These are phyloP conservation scores for Philaethria dido DNA, from an alignment of 2,888 invertebrate genomes.

Conservation along the genomic window DNA sequence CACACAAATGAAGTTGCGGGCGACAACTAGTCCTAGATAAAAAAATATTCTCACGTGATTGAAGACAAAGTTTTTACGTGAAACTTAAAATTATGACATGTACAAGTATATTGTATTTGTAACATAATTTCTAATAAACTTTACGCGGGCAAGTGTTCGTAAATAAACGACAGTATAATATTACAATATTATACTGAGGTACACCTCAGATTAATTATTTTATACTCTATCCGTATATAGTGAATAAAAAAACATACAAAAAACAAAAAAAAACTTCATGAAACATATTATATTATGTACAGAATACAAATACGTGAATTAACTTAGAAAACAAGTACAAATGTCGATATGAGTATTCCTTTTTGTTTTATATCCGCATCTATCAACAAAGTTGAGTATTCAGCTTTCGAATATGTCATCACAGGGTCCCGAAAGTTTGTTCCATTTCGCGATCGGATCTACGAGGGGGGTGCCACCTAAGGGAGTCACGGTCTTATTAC, in stretches of 20 bases:
- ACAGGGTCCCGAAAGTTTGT: conserved; percentile 28
- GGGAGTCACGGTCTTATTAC: conserved; percentile 41
- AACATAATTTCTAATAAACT: too few species aligned
- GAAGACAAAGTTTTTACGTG: too few species aligned
- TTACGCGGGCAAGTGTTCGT: too few species aligned
- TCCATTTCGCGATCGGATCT: conserved; percentile 29
- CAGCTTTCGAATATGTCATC: conserved; percentile 28
- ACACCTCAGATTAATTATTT: too few species aligned
- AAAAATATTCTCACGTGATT: too few species aligned
- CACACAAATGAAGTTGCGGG: too few species aligned
- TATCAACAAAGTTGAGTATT: conserved; percentile 23
- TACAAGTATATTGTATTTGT: too few species aligned
- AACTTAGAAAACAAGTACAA: not conserved
- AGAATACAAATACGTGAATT: conserved; percentile 1
- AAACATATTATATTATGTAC: not conserved
- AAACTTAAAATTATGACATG: too few species aligned
- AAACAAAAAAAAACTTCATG: not conserved
- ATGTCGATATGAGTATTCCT: not conserved
- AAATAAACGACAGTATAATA: too few species aligned
- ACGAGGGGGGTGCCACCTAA: conserved; percentile 36
- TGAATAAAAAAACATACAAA: not conserved
- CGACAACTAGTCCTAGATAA: too few species aligned
- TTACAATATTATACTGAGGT: too few species aligned
- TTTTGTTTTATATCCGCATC: conserved; percentile 21
- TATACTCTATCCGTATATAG: too few species aligned